Evolutionary conservation across 2,888 invertebrate species (phyloP).

Genomic region (Phragmatobia fuliginosa): DNA sequence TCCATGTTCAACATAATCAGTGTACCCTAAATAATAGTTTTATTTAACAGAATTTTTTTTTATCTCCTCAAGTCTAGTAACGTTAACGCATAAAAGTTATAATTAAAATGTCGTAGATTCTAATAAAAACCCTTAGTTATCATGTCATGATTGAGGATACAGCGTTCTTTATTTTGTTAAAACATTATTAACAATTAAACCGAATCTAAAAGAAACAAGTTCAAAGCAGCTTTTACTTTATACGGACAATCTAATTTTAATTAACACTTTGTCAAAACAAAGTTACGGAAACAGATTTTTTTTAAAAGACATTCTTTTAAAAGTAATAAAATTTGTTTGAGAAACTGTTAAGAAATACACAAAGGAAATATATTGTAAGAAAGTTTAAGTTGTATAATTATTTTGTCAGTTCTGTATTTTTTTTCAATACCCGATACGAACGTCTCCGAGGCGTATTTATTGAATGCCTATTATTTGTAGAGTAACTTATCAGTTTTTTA

Average conservation of each 20-base stretch:
- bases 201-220: too few species aligned
- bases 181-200: too few species aligned
- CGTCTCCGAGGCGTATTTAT: not conserved
- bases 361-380: conserved; percentile 5
- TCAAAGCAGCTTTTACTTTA: not conserved
- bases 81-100: too few species aligned
- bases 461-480: not conserved
- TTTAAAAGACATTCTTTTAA: not conserved
- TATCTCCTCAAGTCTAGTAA: too few species aligned
- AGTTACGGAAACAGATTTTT: not conserved
- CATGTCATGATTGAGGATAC: too few species aligned
- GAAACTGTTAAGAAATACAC: conserved; percentile 9
- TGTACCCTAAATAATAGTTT: too few species aligned
- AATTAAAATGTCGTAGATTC: too few species aligned
- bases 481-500: not conserved
- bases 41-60: too few species aligned
- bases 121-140: too few species aligned
- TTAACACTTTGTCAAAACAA: conserved; percentile 9
- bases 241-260: conserved; percentile 7
- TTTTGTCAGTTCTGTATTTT: not conserved
- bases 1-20: too few species aligned
- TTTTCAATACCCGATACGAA: not conserved
- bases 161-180: too few species aligned
- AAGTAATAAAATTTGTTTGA: conserved; percentile 8
- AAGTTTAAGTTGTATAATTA: conserved; percentile 6